Evolutionary conservation across 2,888 invertebrate genomes (phyloP), one percentile per base, ranked within the genome.

Genomic region (Rhaphigaster nebulosa): DNA sequence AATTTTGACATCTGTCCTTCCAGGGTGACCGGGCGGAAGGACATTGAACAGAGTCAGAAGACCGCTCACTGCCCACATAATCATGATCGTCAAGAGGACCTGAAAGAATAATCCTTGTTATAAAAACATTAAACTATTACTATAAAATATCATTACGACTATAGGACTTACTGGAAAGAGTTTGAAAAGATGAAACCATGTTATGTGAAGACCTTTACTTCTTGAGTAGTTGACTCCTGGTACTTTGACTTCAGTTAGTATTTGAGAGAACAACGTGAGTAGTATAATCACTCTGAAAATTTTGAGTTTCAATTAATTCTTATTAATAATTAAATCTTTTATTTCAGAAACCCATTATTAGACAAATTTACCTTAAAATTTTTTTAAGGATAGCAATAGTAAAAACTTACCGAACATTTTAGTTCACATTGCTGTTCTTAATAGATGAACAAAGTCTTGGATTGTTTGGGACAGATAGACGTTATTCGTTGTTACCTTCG

Each of bases 241-340:
- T 60, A 96, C 94, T 80, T 94, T 94, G 41, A 96, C 96, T 92
- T 96, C 95, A 0, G 95, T 95, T 94, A 97, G 94, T 93, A 97
- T 96, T 94, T 97, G 97, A 0, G 97, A 97, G 93, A 97, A 97
- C 89, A 97, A 93, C 0, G 97, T 96, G 93, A 98, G 94, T 94
- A 97, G 94, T 0, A 95, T 94, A 91, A 97, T 96, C 0, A 97
- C 97, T 92, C 96, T 96, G 94, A 45, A 94, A 93, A 34, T 45
- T 38, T 38, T 5, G 18, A 18, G 15, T 29, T 20, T n/a, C n/a
- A n/a, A n/a, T n/a, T n/a, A n/a, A n/a, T n/a, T n/a, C n/a, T n/a
- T n/a, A n/a, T n/a, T n/a, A n/a, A n/a, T 45, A 88, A 89, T 89
- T 91, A 34, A 52, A 56, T 38, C 52, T 26, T 80, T 41, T 38